Evolutionary conservation across 2,888 invertebrate genomes (phyloP).

Genomic region (Nephrotoma guestfalica): DNA sequence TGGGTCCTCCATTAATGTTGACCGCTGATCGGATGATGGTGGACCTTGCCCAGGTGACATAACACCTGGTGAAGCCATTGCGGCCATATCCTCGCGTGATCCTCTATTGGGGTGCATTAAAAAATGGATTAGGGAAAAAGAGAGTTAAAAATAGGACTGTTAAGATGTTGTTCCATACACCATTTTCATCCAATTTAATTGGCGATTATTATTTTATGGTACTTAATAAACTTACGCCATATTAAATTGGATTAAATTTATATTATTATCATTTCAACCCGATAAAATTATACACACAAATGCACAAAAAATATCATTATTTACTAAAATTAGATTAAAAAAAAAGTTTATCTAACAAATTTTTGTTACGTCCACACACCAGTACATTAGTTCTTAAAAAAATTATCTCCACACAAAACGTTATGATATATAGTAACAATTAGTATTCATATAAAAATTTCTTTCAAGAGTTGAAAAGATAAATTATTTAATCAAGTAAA

Average conservation of each 20-base stretch:
- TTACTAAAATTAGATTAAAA: background rate
- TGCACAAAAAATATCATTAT: background rate
- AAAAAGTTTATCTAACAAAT: background rate
- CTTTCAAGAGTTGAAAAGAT: background rate
- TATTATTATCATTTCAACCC: background rate
- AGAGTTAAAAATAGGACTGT: background rate
- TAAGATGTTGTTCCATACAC: background rate
- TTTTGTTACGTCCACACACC: background rate
- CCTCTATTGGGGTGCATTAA: slow-evolving; percentile 39
- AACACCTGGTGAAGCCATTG: slow-evolving; percentile 54
- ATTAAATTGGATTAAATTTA: background rate
- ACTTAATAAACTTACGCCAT: background rate
- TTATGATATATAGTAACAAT: background rate
- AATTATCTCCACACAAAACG: background rate
- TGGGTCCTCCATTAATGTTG: slow-evolving; percentile 82
- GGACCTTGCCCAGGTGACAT: slow-evolving; percentile 47
- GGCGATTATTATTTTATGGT: background rate
- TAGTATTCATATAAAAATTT: background rate
- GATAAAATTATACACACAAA: background rate
- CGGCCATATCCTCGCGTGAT: slow-evolving; percentile 72
- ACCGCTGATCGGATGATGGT: slow-evolving; percentile 48
- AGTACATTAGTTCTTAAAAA: background rate
- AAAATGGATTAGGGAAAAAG: background rate
- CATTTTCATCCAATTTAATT: background rate
- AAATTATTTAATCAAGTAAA: background rate